phyloP scores from a whole-genome alignment of 2,113 vertebrate genomes.

The Merops nubicus region DNA sequence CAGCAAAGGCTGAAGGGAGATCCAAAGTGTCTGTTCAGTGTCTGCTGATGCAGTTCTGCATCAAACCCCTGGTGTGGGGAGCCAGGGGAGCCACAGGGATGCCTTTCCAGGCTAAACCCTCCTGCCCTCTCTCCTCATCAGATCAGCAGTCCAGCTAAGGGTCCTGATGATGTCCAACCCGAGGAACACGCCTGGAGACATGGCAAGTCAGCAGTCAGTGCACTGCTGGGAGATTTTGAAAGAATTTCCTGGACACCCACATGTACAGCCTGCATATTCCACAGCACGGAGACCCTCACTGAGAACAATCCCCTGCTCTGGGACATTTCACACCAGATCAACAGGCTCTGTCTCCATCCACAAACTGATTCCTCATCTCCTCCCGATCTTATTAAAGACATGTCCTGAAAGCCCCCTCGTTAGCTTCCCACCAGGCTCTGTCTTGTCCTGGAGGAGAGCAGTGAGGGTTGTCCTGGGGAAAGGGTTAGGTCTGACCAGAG shows the following conservation, averaged over 20 bases:
- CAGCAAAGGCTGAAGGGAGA: fast-evolving
- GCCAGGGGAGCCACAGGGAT: neutral
- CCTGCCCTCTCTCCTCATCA: neutral
- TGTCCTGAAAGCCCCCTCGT: fast-evolving
- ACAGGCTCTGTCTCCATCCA: neutral
- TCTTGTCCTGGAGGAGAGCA: neutral
- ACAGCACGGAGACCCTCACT: neutral
- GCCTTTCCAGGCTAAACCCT: neutral
- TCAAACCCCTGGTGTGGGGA: neutral
- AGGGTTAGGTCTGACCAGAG: neutral
- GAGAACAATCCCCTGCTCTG: neutral
- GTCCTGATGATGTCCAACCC: neutral
- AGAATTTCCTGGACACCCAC: neutral
- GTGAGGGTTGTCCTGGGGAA: neutral
- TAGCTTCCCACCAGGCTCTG: fast-evolving
- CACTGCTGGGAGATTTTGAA: neutral
- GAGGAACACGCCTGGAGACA: fast-evolving
- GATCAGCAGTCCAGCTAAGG: neutral
- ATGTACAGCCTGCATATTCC: neutral
- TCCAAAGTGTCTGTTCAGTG: neutral
- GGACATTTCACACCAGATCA: neutral
- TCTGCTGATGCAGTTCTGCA: neutral
- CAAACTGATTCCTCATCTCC: neutral
- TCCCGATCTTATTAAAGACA: neutral
- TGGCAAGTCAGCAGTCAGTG: neutral